These are phyloP conservation scores for Gymnoscopelus microlampas DNA, from an alignment of 2,797 vertebrate species.

Conservation along the genomic window DNA sequence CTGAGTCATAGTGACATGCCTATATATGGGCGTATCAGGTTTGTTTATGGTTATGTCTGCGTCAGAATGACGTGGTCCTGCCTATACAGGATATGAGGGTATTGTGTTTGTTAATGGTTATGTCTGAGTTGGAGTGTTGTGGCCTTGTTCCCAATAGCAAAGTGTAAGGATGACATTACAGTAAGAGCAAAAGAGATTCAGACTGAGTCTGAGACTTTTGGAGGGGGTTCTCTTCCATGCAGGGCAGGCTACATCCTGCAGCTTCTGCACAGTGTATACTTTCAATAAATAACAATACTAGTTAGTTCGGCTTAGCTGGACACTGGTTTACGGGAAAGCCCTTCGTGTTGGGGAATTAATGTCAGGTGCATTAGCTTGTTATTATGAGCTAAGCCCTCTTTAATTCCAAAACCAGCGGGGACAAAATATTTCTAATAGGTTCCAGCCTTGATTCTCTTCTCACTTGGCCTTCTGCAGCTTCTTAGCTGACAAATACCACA, in stretches of 20 bases:
- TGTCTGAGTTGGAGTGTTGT: too few species aligned
- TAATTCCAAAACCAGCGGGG: constrained; percentile 54
- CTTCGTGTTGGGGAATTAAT: constrained; percentile 33
- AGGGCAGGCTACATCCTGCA: not conserved
- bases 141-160: too few species aligned
- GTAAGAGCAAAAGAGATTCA: not conserved
- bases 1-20: too few species aligned
- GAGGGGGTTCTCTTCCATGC: constrained; percentile 9
- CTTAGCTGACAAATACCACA: constrained; percentile 56
- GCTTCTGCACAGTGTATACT: not conserved
- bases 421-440: constrained; percentile 48
- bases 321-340: constrained; percentile 6
- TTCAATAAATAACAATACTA: constrained; percentile 2
- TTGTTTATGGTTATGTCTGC: too few species aligned
- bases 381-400: constrained; percentile 57
- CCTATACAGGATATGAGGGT: too few species aligned
- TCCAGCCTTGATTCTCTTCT: constrained; percentile 47
- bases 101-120: too few species aligned
- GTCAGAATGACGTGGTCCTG: too few species aligned
- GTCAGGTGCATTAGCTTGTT: constrained; percentile 49
- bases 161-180: not conserved
- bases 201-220: constrained; percentile 44
- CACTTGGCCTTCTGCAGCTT: constrained; percentile 18
- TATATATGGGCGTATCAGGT: too few species aligned
- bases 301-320: constrained; percentile 31